Evolutionary conservation across 64 coral and sea anemone species (phyloP).

Genomic region (Montipora sp.): DNA sequence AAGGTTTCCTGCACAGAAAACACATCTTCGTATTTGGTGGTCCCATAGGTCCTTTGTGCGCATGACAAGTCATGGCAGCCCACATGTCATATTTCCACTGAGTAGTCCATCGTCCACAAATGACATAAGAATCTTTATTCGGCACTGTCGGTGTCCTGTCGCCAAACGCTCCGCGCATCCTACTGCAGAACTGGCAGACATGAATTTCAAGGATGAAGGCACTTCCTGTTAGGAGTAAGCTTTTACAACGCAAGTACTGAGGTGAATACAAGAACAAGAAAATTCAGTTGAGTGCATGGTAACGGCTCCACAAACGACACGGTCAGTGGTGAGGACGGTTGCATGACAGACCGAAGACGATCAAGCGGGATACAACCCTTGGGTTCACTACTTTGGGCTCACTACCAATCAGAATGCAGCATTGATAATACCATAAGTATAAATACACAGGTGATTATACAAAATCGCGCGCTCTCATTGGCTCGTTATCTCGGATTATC

Average conservation of each 20-base stretch:
- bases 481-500: too few species aligned
- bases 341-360: too few species aligned
- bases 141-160: background rate
- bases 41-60: slow-evolving; percentile 56
- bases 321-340: too few species aligned
- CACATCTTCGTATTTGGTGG: slow-evolving; percentile 68
- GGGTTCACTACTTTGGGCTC: too few species aligned
- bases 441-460: too few species aligned
- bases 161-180: slow-evolving; percentile 58
- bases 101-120: slow-evolving; percentile 58
- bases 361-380: too few species aligned
- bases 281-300: too few species aligned
- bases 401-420: too few species aligned
- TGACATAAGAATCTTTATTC: slow-evolving; percentile 73
- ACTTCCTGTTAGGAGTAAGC: background rate
- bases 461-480: too few species aligned
- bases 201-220: slow-evolving; percentile 44
- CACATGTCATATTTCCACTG: slow-evolving; percentile 35
- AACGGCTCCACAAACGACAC: too few species aligned
- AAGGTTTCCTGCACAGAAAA: slow-evolving; percentile 59
- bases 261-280: background rate
- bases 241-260: slow-evolving; percentile 71
- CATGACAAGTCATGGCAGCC: slow-evolving; percentile 63
- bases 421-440: too few species aligned
- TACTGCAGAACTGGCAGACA: slow-evolving; percentile 78